Evolutionary conservation across 2,888 invertebrate species (phyloP), one percentile per base, ranked within the genome.

Genomic region (Deilephila elpenor): DNA sequence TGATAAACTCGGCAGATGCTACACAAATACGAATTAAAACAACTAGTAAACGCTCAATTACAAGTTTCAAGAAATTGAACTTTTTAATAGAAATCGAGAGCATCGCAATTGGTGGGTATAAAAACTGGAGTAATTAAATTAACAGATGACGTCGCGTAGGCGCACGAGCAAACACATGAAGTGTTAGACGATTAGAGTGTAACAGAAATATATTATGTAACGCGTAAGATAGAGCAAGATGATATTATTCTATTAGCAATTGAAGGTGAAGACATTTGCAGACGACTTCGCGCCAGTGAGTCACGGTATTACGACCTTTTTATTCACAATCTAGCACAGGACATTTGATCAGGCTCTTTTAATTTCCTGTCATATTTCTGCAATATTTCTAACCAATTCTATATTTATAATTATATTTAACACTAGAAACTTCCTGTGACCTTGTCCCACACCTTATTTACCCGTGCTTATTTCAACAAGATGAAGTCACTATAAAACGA

Each of bases 121-220:
- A 32, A 80, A 82, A 71, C 64, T 64, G 80, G 79, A 86, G 85
- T 91, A 89, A 91, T 90, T 91, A 86, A 92, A 93, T 92, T 91
- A 92, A 89, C 91, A 91, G 87, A 89, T 88, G 89, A 89, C 86
- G 88, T 83, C 79, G 86, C 83, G 85, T 86, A 86, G 86, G 86
- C 88, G 86, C 86, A 83, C 77, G 82, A 84, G 83, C 84, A 83
- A 84, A 85, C 84, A 87, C 80, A 84, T 79, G 82, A 83, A 83
- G 84, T 84, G 83, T 83, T 85, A 79, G 80, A 78, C 80, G 84
- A 85, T 76, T 77, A 86, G 88, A 90, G 80, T 84, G 88, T 84
- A 88, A 92, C 81, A 85, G 84, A 84, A 79, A 84, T 84, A 90
- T 82, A 75, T 79, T 82, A 75, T 79, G 72, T 78, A 75, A 79